These are phyloP conservation scores for Rhopalosiphum maidis DNA, from an alignment of 1,140 invertebrate genomes.

Conservation along the genomic window DNA sequence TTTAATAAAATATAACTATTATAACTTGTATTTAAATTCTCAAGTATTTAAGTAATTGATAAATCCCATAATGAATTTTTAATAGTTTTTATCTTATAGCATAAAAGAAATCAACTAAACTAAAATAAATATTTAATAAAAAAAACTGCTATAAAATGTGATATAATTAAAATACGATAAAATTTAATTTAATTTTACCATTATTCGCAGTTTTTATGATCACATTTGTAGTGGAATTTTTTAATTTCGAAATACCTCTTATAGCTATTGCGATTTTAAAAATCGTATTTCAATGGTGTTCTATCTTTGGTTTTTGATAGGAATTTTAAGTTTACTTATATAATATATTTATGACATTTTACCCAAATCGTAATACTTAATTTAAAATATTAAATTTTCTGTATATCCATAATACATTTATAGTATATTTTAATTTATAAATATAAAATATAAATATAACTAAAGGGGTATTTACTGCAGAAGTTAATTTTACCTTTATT, in stretches of 20 bases:
- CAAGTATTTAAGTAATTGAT: not conserved
- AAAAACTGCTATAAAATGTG: not conserved
- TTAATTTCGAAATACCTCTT: not conserved
- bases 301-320: not conserved
- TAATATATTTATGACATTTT: not conserved
- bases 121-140: not conserved
- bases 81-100: not conserved
- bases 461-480: too few relatives aligned
- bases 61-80: not conserved
- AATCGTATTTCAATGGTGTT: not conserved
- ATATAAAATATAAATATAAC: too few relatives aligned
- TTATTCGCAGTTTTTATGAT: not conserved
- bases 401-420: too few relatives aligned
- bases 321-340: not conserved
- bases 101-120: not conserved
- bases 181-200: not conserved
- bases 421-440: too few relatives aligned
- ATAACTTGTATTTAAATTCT: not conserved
- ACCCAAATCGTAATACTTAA: not conserved
- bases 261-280: not conserved
- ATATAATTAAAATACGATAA: not conserved
- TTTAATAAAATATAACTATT: too few relatives aligned
- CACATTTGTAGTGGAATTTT: not conserved
- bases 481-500: too few relatives aligned
- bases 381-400: not conserved